Base-by-base conservation (phyloP, 2,888 invertebrate genomes). In the Microctonus brassicae region DNA sequence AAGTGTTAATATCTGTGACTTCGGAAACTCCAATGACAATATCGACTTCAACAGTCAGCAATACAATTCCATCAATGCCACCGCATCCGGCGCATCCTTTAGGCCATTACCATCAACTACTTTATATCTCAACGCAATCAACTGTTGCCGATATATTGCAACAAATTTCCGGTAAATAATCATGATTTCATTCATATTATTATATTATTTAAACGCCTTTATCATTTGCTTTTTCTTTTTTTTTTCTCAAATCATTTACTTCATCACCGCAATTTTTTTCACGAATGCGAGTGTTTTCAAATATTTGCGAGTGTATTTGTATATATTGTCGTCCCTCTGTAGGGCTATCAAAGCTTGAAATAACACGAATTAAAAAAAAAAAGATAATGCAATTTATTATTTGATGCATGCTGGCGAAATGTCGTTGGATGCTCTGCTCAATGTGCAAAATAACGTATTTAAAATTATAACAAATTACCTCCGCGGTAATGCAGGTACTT, bases 71-170 rank as follows among this genome's bases (percentile, higher is more conserved):
- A 13, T 82, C 83, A 5, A 84, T 86, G 81, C 84, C 86, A 20
- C 84, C 86, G 79, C 94, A 94, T 87, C 94, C 94, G 1, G 91
- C 92, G 22, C 92, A 91, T 86, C 92, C 94, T n/a, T 91, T 92
- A 64, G 93, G 93, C 0, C 91, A 93, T 79, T 92, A 92, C 81
- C 92, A 93, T 83, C 91, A 93, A 76, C 90, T 95, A 74, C 89
- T 95, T 69, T 90, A 91, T 77, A 91, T 95, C 83, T 94, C 94
- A 77, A 92, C 94, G 6, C 93, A 93, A 84, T 92, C 93, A 68
- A 94, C 94, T 6, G 91, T 95, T 74, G 91, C 92, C 3, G 92
- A 94, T 79, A 91, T 96, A 81, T 88, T 95, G 65, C 91, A 92
- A 75, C 93, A 93, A 80, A 81, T 87, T 24, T 85, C 86, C 69